Conservation (phyloP, 1,140 invertebrate species). For the Thrips palmi region DNA sequence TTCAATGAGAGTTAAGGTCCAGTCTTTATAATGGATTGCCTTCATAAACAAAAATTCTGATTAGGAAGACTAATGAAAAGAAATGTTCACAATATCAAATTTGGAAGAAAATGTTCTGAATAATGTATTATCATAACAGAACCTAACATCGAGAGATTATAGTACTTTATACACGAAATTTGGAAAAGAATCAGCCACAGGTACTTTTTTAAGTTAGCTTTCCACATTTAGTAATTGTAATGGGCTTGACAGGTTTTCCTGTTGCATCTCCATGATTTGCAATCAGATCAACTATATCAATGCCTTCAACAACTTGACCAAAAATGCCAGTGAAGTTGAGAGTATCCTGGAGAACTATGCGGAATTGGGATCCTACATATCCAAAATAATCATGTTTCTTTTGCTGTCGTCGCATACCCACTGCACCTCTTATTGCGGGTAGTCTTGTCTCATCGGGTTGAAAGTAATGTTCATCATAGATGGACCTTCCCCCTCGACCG, state of each 20-base stretch:
- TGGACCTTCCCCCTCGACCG: constrained; percentile 56
- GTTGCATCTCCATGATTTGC: constrained; percentile 54
- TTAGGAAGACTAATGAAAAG: too few species aligned
- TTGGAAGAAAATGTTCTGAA: not conserved
- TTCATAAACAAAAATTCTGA: too few species aligned
- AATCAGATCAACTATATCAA: constrained; percentile 63
- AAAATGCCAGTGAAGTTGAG: constrained; percentile 67
- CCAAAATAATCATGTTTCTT: constrained; percentile 60
- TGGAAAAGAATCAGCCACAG: not conserved
- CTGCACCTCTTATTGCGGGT: constrained; percentile 50
- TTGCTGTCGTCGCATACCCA: constrained; percentile 66
- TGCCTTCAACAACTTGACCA: constrained; percentile 58
- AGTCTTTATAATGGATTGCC: too few species aligned
- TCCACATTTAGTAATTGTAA: constrained; percentile 56
- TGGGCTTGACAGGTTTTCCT: constrained; percentile 55
- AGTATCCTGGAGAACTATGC: constrained; percentile 62
- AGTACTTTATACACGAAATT: not conserved
- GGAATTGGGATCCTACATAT: constrained; percentile 68
- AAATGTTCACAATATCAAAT: too few species aligned
- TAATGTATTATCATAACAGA: not conserved
- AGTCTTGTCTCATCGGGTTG: constrained; percentile 66
- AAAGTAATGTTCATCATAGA: constrained; percentile 57
- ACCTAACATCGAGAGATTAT: not conserved
- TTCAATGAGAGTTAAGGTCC: too few species aligned
- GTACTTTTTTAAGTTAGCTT: constrained; percentile 35